Evolutionary conservation across 2,888 invertebrate genomes (phyloP), one percentile per base, ranked within the genome.

Genomic region (Nemurella pictetii): DNA sequence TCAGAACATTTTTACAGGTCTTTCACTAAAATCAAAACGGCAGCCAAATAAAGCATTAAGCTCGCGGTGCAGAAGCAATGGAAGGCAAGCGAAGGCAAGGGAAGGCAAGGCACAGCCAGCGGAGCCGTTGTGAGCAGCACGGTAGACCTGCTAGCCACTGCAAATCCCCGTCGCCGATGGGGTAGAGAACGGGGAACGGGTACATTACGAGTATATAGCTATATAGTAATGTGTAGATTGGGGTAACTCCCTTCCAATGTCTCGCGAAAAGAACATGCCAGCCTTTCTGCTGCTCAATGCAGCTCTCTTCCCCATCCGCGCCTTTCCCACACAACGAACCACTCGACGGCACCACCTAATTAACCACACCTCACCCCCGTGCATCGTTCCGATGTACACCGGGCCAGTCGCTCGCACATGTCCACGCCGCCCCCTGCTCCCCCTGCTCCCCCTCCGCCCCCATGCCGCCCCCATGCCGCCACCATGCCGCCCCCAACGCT

Each of bases 201-300:
- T n/a, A 55, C 55, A 55, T 12, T 55, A 55, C 55, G 9, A 55
- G 55, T 55, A 55, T 32, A 32, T 55, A 55, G 55, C 55, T 55
- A 55, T 78, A 85, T 85, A 83, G 82, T 84, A 85, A 85, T 80
- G 75, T 84, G 83, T 85, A 78, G 78, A 82, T 80, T 83, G 83
- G 83, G 86, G 87, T 80, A 86, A 87, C 87, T 87, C 87, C 87
- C 87, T 87, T 88, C 87, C 87, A 85, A 86, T 87, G 87, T 87
- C 87, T 86, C 84, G 84, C 82, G 82, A 74, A 85, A 86, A 85
- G 85, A 87, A 87, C 87, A 87, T 85, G 87, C 87, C 86, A 85
- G 85, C 87, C 86, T 84, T 85, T 87, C 85, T 73, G 84, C 85
- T 86, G 87, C 87, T 86, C 12, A 32, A 74, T 27, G 84, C 36